These are phyloP conservation scores for Spea multiplicata DNA, from an alignment of 2,113 vertebrate species.

Conservation along the genomic window DNA sequence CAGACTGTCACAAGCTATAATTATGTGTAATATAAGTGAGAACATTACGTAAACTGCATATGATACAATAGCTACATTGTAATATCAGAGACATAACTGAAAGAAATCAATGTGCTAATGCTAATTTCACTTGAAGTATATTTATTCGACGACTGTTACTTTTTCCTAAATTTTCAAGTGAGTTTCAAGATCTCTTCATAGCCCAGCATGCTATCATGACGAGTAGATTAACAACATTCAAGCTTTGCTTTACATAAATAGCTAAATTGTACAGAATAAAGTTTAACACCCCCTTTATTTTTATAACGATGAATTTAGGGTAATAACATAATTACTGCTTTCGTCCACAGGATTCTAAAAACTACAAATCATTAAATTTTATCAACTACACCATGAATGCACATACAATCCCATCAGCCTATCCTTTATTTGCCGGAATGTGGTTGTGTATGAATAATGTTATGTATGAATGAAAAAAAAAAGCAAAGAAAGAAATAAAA, in stretches of 20 bases:
- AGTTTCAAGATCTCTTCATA: slow-evolving; percentile 28
- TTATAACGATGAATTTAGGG: not conserved
- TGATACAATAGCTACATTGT: too few species aligned
- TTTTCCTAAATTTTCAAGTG: slow-evolving; percentile 23
- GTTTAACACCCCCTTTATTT: not conserved
- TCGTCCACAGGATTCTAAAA: slow-evolving; percentile 28
- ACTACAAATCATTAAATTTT: not conserved
- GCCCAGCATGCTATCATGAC: slow-evolving; percentile 38
- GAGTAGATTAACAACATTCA: slow-evolving; percentile 25
- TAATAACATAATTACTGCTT: slow-evolving; percentile 32
- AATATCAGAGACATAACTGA: too few species aligned
- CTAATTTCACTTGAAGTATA: slow-evolving; percentile 12
- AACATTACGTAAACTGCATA: too few species aligned
- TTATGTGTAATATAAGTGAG: too few species aligned
- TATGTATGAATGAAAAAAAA: too few species aligned
- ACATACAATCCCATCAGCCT: too few species aligned
- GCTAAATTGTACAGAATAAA: slow-evolving; percentile 5
- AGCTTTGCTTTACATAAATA: slow-evolving; percentile 14
- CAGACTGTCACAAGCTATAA: too few species aligned
- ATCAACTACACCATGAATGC: too few species aligned
- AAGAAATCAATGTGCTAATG: not conserved
- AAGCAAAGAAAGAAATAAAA: too few species aligned
- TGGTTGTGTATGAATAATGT: too few species aligned
- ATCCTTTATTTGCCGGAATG: too few species aligned
- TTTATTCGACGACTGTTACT: slow-evolving; percentile 13